Percentiles rank a stretch among this genome's conserved stretches.
These are phyloP conservation scores for Pissodes strobi DNA, from an alignment of 1,140 invertebrate species.

Conservation along the genomic window DNA sequence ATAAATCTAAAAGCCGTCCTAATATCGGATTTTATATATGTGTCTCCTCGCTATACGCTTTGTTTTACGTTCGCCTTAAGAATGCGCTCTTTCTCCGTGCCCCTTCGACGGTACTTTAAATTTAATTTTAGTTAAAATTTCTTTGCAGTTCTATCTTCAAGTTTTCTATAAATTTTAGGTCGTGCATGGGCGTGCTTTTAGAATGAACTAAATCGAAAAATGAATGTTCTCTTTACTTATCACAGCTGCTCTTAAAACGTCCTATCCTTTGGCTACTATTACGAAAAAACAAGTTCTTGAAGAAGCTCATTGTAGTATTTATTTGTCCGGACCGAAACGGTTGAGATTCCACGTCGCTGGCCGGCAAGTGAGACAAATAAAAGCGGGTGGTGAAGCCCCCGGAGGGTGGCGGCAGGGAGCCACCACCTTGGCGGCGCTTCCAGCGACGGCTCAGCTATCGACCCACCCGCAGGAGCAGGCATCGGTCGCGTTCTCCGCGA, in stretches of 20 bases:
- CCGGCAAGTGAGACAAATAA: conserved; percentile 5
- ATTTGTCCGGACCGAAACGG: too few relatives aligned
- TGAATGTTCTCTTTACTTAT: too few relatives aligned
- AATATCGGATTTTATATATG: conserved; percentile 8
- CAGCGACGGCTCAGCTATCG: conserved; percentile 22
- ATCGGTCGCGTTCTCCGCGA: too few relatives aligned
- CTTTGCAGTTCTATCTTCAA: conserved; percentile 29
- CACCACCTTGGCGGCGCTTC: conserved; percentile 13
- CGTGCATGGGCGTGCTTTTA: background rate
- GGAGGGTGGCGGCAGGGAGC: conserved; percentile 15
- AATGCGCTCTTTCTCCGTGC: conserved; percentile 5
- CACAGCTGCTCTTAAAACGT: too few relatives aligned
- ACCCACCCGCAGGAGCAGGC: background rate
- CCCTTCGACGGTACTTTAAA: conserved; percentile 29
- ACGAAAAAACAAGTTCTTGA: too few relatives aligned
- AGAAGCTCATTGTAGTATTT: too few relatives aligned
- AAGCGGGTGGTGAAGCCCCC: background rate
- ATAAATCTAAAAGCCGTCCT: conserved; percentile 24
- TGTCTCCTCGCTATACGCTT: conserved; percentile 13
- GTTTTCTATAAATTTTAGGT: conserved; percentile 24
- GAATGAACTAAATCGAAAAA: too few relatives aligned
- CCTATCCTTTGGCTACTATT: too few relatives aligned
- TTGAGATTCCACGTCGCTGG: conserved; percentile 9
- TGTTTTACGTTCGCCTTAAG: conserved; percentile 22
- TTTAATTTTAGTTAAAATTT: conserved; percentile 35